phyloP scores from a whole-genome alignment of 2,888 invertebrate genomes.

The Drosophila mayaguana region DNA sequence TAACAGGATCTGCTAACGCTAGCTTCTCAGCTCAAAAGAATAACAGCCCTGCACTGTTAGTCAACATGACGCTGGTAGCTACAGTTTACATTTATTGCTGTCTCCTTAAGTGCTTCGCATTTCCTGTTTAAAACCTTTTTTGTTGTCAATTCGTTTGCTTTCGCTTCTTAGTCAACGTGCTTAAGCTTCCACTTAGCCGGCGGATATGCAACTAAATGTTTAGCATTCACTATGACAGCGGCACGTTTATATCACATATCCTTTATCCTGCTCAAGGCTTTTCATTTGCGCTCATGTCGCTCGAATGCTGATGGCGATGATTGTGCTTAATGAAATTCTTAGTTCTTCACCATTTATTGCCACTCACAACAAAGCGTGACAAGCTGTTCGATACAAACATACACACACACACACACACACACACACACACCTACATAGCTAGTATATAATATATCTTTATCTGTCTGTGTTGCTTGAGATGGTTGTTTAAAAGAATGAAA shows the following conservation, averaged over 20 bases:
- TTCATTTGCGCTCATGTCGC: constrained; percentile 22
- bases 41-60: not conserved
- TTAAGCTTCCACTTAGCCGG: constrained; percentile 11
- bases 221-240: constrained; percentile 16
- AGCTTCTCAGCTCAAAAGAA: too few species aligned
- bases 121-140: constrained; percentile 2
- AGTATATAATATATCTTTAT: not conserved
- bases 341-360: constrained; percentile 23
- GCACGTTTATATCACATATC: constrained; percentile 18
- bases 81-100: not conserved
- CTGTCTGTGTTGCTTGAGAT: not conserved
- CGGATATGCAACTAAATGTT: constrained; percentile 18
- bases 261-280: constrained; percentile 10
- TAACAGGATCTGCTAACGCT: not conserved
- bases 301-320: constrained; percentile 13
- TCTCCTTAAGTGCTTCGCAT: not conserved
- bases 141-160: not conserved
- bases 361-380: constrained; percentile 3
- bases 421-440: not conserved
- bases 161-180: constrained; percentile 3
- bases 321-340: constrained; percentile 6
- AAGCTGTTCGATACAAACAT: constrained; percentile 5
- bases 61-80: not conserved
- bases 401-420: not conserved
- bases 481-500: not conserved